Conservation (phyloP, 2,888 invertebrate genomes). For the Nipponacmea schrenckii region DNA sequence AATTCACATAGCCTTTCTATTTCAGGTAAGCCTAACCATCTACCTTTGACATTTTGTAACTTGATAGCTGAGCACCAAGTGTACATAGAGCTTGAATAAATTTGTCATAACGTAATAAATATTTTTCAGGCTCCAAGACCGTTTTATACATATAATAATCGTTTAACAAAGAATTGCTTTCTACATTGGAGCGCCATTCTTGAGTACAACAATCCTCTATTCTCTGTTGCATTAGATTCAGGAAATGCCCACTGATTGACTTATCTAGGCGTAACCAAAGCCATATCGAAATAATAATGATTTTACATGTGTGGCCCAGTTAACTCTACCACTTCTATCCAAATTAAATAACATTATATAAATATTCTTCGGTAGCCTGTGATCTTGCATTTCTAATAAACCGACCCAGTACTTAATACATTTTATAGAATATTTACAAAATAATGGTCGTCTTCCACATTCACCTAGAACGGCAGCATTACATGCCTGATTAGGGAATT, state of each 20-base stretch:
- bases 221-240: not conserved
- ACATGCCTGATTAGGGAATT: not conserved
- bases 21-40: not conserved
- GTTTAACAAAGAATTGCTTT: not conserved
- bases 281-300: not conserved
- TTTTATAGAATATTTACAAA: not conserved
- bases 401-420: not conserved
- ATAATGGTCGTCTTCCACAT: conserved; percentile 6
- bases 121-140: not conserved
- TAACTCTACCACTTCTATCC: not conserved
- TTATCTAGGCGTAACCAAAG: not conserved
- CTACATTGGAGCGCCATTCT: not conserved
- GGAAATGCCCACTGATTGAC: not conserved
- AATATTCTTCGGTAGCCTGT: not conserved
- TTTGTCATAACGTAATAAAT: not conserved
- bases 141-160: not conserved
- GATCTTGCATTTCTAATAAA: not conserved
- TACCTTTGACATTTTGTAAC: not conserved
- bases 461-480: conserved; percentile 11
- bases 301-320: not conserved
- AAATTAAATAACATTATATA: not conserved
- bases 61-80: not conserved
- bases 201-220: not conserved
- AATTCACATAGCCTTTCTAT: not conserved
- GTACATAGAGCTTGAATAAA: not conserved